phyloP scores from a whole-genome alignment of 2,888 invertebrate species.

The Uropetala carovei region DNA sequence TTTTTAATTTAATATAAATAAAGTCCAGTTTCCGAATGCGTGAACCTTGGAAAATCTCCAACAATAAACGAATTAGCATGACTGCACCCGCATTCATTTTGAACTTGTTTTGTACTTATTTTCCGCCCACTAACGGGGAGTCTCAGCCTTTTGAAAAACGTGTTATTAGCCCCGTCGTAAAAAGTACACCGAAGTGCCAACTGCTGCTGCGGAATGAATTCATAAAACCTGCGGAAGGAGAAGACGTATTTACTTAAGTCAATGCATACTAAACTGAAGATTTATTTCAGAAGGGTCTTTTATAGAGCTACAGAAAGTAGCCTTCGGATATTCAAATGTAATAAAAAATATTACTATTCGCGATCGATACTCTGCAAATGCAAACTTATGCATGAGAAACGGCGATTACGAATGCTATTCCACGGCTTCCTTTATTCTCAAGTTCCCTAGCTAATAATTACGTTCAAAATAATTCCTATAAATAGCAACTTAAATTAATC shows the following conservation, averaged over 20 bases:
- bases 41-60: background rate
- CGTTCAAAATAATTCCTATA: too few species aligned
- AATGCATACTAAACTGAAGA: background rate
- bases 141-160: background rate
- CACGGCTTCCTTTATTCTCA: too few species aligned
- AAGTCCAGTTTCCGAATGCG: background rate
- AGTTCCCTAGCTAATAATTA: too few species aligned
- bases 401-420: too few species aligned
- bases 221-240: background rate
- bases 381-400: too few species aligned
- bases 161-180: background rate
- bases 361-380: too few species aligned
- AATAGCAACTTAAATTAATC: too few species aligned
- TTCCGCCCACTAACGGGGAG: background rate
- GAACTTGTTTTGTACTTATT: background rate
- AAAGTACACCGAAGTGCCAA: slow-evolving; percentile 3
- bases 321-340: too few species aligned
- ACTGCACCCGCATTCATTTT: background rate
- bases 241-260: background rate
- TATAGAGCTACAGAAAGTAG: too few species aligned
- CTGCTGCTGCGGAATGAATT: background rate
- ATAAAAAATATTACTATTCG: too few species aligned
- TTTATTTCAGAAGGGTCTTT: too few species aligned
- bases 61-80: background rate
- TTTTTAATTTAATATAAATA: too few species aligned